Conservation (phyloP, 2,797 vertebrate species). For the Bucorvus abyssinicus region DNA sequence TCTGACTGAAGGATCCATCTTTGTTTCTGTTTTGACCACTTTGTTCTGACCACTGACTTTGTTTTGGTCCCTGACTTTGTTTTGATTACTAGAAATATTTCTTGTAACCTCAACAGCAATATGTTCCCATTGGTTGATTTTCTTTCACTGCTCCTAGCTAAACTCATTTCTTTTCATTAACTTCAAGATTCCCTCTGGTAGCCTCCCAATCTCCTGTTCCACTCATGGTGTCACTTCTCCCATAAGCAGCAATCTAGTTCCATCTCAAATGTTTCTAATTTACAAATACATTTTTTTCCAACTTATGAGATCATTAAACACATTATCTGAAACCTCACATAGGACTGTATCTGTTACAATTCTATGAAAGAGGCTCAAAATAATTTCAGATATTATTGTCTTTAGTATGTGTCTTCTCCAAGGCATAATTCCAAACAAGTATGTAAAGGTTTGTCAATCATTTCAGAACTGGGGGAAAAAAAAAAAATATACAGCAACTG, state of each 20-base stretch:
- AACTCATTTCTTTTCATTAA: not conserved
- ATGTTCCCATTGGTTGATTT: not conserved
- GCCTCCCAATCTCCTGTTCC: not conserved
- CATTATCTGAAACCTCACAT: not conserved
- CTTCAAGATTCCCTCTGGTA: not conserved
- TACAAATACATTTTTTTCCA: not conserved
- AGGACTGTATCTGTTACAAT: not conserved
- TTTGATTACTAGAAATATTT: not conserved
- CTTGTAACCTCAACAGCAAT: not conserved
- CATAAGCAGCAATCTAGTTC: not conserved
- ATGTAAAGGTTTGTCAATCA: not conserved
- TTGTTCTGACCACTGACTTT: not conserved
- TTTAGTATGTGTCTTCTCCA: not conserved
- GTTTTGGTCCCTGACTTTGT: not conserved
- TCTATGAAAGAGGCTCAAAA: not conserved
- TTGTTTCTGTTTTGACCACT: not conserved
- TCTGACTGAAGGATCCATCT: not conserved
- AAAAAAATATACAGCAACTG: not conserved
- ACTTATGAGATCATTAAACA: not conserved
- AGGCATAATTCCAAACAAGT: not conserved
- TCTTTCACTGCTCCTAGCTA: not conserved
- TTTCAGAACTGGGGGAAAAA: not conserved
- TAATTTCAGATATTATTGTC: not conserved
- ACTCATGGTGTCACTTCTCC: not conserved
- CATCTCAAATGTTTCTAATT: not conserved